Conservation (phyloP, 2,888 invertebrate species). For the Athetis lepigone region DNA sequence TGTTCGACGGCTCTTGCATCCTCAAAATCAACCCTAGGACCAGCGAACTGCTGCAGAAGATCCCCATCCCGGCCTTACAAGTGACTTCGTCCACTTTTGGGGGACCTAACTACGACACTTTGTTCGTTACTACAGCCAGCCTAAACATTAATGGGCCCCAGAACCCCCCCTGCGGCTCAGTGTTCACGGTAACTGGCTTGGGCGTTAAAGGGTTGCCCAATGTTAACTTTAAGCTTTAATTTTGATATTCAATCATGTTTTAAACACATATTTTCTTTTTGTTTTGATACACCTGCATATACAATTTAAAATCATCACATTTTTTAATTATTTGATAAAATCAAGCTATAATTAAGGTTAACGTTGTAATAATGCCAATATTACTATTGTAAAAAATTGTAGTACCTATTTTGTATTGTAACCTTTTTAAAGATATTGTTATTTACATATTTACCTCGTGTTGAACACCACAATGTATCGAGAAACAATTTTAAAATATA, state of each 20-base stretch:
- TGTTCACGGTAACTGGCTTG: constrained; percentile 91
- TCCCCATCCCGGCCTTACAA: constrained; percentile 90
- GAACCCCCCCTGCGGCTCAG: constrained; percentile 89
- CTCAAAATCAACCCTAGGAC: constrained; percentile 89
- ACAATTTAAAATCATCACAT: not conserved
- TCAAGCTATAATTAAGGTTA: constrained; percentile 1
- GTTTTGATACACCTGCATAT: not conserved
- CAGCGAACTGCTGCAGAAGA: constrained; percentile 89
- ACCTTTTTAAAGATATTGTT: constrained; percentile 17
- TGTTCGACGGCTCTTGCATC: constrained; percentile 91
- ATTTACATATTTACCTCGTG: not conserved
- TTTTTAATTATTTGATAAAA: constrained; percentile 3
- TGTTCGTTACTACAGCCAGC: constrained; percentile 92
- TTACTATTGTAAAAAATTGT: constrained; percentile 23
- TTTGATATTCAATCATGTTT: constrained; percentile 6
- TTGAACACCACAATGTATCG: constrained; percentile 8
- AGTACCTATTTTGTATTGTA: constrained; percentile 2
- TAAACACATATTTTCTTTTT: not conserved
- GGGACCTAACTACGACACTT: constrained; percentile 92
- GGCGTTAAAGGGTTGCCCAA: constrained; percentile 90
- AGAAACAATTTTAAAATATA: constrained; percentile 31
- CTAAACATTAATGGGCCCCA: constrained; percentile 77
- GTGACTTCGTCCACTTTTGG: constrained; percentile 94
- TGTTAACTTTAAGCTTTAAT: constrained; percentile 71
- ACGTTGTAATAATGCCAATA: not conserved